Percentiles rank a stretch among this genome's conserved stretches.
Evolutionary conservation across 2,888 invertebrate genomes (phyloP).

Genomic region (Tetrapedia diversipes): DNA sequence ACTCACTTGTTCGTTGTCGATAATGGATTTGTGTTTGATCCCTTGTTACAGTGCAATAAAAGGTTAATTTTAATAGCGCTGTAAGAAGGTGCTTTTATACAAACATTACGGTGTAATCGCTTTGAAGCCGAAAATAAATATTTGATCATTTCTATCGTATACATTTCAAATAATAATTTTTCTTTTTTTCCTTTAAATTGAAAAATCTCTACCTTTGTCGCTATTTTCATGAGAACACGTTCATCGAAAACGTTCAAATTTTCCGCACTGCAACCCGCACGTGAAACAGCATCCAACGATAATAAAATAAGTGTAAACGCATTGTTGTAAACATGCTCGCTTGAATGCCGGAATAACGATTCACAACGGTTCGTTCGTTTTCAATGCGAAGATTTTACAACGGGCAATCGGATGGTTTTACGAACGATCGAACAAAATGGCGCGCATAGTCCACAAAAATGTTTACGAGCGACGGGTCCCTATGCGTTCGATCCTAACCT

Average conservation of each 20-base stretch:
- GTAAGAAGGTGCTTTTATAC: not conserved
- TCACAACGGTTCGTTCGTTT: constrained; percentile 44
- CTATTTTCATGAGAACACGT: not conserved
- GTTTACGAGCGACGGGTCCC: constrained; percentile 47
- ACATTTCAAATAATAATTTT: no score
- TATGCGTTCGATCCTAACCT: constrained; percentile 16
- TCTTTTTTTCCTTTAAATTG: no score
- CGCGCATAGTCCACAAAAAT: constrained; percentile 38
- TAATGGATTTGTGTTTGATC: not conserved
- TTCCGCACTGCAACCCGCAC: no score
- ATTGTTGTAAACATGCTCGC: not conserved
- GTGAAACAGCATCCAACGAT: no score
- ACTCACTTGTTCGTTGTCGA: not conserved
- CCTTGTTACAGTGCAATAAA: not conserved
- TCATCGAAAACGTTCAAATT: not conserved
- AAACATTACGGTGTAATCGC: no score
- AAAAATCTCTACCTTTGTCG: no score
- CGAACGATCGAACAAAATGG: constrained; percentile 55
- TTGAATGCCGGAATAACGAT: constrained; percentile 16
- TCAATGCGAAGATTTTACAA: constrained; percentile 55
- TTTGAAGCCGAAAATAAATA: no score
- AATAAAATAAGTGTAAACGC: constrained; percentile 17
- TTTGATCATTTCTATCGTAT: no score
- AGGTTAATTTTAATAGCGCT: no score
- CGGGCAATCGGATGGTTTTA: constrained; percentile 41